Base-by-base conservation (phyloP, 2,888 invertebrate species). In the Pyrochroa serraticornis region DNA sequence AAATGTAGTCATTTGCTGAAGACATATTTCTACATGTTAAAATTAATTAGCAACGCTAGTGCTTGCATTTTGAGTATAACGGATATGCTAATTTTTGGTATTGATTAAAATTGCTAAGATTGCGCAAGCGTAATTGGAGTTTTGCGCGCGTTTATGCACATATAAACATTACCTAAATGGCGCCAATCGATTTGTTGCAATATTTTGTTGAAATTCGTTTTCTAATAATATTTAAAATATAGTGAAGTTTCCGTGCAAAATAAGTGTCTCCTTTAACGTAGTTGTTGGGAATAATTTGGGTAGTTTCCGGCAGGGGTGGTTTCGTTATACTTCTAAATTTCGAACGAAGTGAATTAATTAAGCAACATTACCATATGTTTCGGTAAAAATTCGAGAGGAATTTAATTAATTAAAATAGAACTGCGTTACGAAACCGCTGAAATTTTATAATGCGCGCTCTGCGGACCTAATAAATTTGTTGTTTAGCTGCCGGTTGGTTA, bases 161-260 rank as follows among this genome's bases (percentile, higher is more conserved):
- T 50, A 62, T 59, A 58, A 60, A 61, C 62, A 62, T 59, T 60
- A 45, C 31, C 47, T 56, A 55, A 59, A 68, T 68, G 64, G 68
- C 69, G 68, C 64, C 65, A 70, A 71, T 71, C 71, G 69, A 71
- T 71, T 62, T 55, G 14, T 41, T 14, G 8, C 3, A 39, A 12
- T 10, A 35, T 35, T 35, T 35, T 55, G 14, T 41, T 12, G 2
- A 39, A 39, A 12, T 10, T 9, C 6, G n/a, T 35, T 35, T 35
- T 10, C 2, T 3, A 33, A 33, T 33, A 33, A 3, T 10, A 35
- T 35, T 2, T 6, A 10, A 35, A 2, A 3, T 2, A 5, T 3
- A 22, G 22, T 5, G 5, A 22, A 22, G 5, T 22, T 22, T 22
- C 5, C 5, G 22, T 22, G 22, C 22, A 2, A 10, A 30, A 13